These are phyloP conservation scores for Holacanthus passer DNA, from an alignment of 2,113 vertebrate genomes.

Conservation along the genomic window DNA sequence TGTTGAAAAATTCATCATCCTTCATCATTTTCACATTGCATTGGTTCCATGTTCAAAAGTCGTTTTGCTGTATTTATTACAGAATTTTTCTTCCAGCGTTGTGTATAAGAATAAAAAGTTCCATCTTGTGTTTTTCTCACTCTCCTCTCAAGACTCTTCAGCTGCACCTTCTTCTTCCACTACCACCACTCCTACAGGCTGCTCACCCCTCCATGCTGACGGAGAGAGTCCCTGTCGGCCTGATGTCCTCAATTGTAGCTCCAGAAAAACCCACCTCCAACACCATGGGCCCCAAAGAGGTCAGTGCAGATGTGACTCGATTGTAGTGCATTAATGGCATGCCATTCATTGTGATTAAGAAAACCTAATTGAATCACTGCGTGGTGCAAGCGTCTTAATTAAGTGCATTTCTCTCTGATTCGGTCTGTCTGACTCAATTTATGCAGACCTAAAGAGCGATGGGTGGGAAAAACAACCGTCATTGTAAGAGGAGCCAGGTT, in stretches of 20 bases:
- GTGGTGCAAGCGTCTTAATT: conserved; percentile 12
- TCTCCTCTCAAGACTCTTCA: conserved; percentile 9
- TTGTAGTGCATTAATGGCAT: not conserved
- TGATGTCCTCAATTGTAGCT: conserved; percentile 85
- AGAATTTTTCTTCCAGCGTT: not conserved
- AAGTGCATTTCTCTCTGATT: not conserved
- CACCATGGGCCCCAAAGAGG: conserved; percentile 86
- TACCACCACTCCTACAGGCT: not conserved
- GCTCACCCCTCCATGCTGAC: conserved; percentile 73
- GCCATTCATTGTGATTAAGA: not conserved
- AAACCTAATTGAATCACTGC: not conserved
- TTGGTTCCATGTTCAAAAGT: not conserved
- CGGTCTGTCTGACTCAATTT: not conserved
- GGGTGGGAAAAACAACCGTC: not conserved
- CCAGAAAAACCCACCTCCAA: conserved; percentile 83
- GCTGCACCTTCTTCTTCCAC: conserved; percentile 4
- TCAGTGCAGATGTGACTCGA: conserved; percentile 38
- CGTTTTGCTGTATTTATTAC: not conserved
- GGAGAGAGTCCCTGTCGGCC: conserved; percentile 74
- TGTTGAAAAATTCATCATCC: not conserved
- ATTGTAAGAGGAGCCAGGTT: accelerated
- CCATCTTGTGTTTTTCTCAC: not conserved
- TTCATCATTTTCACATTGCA: too few species aligned
- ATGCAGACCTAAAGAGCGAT: not conserved
- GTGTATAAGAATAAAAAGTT: not conserved